Base-by-base conservation (phyloP, 2,797 vertebrate species). In the Malurus splendens region DNA sequence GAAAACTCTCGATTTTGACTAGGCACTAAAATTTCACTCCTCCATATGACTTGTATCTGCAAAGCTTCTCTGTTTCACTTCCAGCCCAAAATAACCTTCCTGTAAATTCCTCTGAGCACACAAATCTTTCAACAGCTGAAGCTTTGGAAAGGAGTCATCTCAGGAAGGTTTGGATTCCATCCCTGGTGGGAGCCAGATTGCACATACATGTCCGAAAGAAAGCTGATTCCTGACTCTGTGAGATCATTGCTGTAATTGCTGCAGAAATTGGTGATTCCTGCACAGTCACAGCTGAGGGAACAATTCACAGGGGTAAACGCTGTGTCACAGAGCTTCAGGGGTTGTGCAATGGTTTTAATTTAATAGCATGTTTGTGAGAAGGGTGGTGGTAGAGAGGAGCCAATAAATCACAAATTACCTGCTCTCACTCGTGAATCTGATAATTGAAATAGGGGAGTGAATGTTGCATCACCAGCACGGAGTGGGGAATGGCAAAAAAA, bases 251-350 rank as follows among this genome's bases (percentile, higher is more conserved):
- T 50, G 45, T 32, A 13, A 55, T 51, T 3, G 9, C 25, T 19
- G 0, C 5, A 10, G 5, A 18, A 28, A 36, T 13, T 9, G 7
- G 0, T 6, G 44, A 9, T 38, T 62, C 3, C 5, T 55, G 30
- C 33, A 18, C 10, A 7, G 11, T 32, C 64, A 0, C 10, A 11
- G 41, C 11, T 74, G 36, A 44, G 30, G 13, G 13, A 67, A 8
- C 23, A 16, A 6, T 39, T 54, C 28, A 18, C 27, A 39, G 5
- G 32, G 70, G 44, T 32, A 51, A 56, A 7, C 3, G 19, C 14
- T 38, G 28, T 28, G 28, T 5, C 17, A 15, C 45, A 45, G 50
- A 50, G 25, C 14, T 72, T 51, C 39, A 33, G 22, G 24, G 25
- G 14, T 28, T 42, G 52, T 23, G 18, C 4, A 16, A 1, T 56